Percentiles rank a stretch among this genome's conserved stretches.
phyloP scores from a whole-genome alignment of 64 coral and sea anemone species.

The Anthopleura sola region DNA sequence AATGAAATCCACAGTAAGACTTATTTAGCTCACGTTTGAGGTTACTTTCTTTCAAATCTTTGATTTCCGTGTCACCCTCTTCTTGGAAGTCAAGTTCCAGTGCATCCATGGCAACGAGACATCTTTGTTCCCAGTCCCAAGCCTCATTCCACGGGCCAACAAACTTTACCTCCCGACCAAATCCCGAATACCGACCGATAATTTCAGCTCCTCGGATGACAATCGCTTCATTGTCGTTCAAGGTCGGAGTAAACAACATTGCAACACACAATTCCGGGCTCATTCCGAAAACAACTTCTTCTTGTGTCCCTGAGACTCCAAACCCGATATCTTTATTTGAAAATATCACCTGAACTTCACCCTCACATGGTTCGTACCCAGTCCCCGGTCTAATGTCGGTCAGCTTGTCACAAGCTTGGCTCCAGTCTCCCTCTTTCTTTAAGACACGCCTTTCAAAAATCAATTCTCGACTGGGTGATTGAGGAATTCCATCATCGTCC shows the following conservation, averaged over 20 bases:
- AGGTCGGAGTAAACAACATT: constrained; percentile 11
- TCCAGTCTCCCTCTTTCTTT: background rate
- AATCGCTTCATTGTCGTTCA: constrained; percentile 25
- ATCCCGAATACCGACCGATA: constrained; percentile 19
- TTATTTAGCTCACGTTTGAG: constrained; percentile 26
- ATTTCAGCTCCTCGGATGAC: constrained; percentile 22
- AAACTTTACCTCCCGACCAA: constrained; percentile 27
- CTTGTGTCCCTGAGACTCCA: constrained; percentile 23
- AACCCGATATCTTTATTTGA: constrained; percentile 40
- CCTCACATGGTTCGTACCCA: constrained; percentile 24
- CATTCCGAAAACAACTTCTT: constrained; percentile 28
- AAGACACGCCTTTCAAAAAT: constrained; percentile 17
- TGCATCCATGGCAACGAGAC: constrained; percentile 27
- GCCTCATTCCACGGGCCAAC: background rate
- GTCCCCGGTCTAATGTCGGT: background rate
- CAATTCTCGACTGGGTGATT: background rate
- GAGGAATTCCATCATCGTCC: background rate
- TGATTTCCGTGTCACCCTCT: constrained; percentile 12
- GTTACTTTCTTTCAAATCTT: constrained; percentile 17
- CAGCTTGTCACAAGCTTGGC: background rate
- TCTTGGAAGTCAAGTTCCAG: constrained; percentile 15
- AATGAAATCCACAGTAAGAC: constrained; percentile 26
- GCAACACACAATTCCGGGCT: constrained; percentile 24
- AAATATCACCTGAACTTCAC: constrained; percentile 24
- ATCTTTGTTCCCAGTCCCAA: constrained; percentile 12